phyloP scores from a whole-genome alignment of 2,888 invertebrate species.

The Gymnosoma rotundatum region DNA sequence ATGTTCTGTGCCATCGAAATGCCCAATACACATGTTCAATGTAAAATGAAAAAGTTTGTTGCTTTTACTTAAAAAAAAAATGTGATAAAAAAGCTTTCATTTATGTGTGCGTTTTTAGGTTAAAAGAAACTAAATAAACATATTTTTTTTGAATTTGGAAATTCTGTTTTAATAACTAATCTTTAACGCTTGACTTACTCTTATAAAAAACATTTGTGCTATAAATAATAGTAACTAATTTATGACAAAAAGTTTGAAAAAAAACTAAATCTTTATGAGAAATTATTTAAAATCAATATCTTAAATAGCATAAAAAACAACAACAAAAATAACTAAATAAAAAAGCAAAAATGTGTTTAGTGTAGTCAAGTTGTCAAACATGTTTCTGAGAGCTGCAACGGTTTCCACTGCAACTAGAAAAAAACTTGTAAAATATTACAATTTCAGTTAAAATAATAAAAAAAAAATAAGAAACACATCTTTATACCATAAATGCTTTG shows the following conservation, averaged over 20 bases:
- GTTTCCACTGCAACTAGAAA: conserved; percentile 39
- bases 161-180: too few relatives aligned
- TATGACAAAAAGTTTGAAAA: neutral
- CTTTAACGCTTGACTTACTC: too few relatives aligned
- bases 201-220: neutral
- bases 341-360: conserved; percentile 50
- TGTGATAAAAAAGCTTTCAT: too few relatives aligned
- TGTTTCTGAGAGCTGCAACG: conserved; percentile 56
- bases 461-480: conserved; percentile 31
- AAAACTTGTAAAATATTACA: conserved; percentile 34
- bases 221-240: neutral
- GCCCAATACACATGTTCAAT: too few relatives aligned
- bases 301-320: conserved; percentile 25
- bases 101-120: too few relatives aligned
- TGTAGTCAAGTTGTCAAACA: conserved; percentile 67
- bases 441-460: conserved; percentile 1
- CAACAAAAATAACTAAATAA: neutral
- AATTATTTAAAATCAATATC: conserved; percentile 58
- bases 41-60: too few relatives aligned
- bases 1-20: too few relatives aligned
- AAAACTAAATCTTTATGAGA: conserved; percentile 30
- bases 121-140: too few relatives aligned
- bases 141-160: too few relatives aligned
- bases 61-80: too few relatives aligned
- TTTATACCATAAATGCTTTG: neutral